Base-by-base conservation (phyloP, 53 echinoderm and acorn worm genomes). In the Astropecten irregularis region DNA sequence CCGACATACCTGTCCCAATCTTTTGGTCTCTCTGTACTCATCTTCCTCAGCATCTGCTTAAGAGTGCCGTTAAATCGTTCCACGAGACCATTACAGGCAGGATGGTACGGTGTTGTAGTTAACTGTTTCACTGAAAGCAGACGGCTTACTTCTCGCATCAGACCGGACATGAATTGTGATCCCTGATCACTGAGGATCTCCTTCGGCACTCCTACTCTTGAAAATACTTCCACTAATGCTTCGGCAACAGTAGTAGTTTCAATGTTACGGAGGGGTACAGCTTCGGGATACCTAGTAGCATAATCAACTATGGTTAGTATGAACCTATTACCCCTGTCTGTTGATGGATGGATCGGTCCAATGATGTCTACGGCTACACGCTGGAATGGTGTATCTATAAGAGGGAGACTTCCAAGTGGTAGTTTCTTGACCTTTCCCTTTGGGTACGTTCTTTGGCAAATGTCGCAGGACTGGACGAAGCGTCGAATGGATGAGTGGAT, bases 151-250 rank as follows among this genome's bases (percentile, higher is more conserved):
- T 87, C 87, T 86, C 59, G 77, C 86, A 86, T 85, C 16, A 85
- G 46, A 47, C 46, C 42, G 11, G 86, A 71, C n/a, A 54, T 86
- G 49, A 86, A 86, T 25, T 87, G 77, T 1, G 77, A 18, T 8
- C 87, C 87, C 58, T 71, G 82, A 44, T 88, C 82, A 25, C 77
- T 62, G 13, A 89, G 60, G 18, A 89, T 77, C 68, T 89, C 89
- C n/a, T 74, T 37, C 0, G 89, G 89, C 5, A 89, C 66, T 31
- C 89, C 89, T 30, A 89, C 40, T 35, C 85, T 68, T 37, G 71
- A 58, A 39, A 69, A 90, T 9, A 90, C 85, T 8, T 69, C 66
- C 10, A 89, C 44, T 3, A 89, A 30, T 51, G 47, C 84, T 58
- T 84, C 89, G 2, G 84, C 76, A n/a, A 84, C 76, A 13, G 38